A percentile compares a stretch with the other conserved stretches of the same genome.
phyloP scores from a whole-genome alignment of 2,888 invertebrate species.

The Drosophila stalkeri region DNA sequence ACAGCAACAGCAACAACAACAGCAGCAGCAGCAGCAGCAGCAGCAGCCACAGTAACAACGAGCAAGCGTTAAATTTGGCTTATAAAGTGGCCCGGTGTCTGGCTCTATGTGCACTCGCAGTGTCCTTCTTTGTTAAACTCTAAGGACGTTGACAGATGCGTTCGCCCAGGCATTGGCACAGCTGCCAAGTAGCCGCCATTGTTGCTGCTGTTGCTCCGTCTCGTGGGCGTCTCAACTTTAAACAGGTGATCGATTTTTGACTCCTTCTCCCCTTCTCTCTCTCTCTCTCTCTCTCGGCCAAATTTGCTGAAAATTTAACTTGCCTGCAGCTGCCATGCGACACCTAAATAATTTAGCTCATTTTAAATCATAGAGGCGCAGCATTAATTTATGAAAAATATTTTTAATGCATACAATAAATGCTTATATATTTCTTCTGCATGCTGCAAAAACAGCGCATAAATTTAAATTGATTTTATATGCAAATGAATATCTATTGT shows the following conservation, averaged over 20 bases:
- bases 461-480: background rate
- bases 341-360: constrained; percentile 42
- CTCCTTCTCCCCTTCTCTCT: constrained; percentile 12
- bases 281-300: constrained; percentile 15
- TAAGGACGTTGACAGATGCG: constrained; percentile 82
- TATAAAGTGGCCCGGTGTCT: constrained; percentile 69
- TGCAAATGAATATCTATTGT: constrained; percentile 15
- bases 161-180: constrained; percentile 71
- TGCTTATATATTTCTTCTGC: background rate
- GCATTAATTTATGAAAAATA: background rate
- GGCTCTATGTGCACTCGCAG: constrained; percentile 38
- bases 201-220: constrained; percentile 44
- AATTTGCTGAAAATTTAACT: constrained; percentile 62
- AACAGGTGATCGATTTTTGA: constrained; percentile 76
- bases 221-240: constrained; percentile 55
- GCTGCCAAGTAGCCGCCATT: constrained; percentile 69
- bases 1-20: constrained; percentile 35
- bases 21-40: constrained; percentile 29
- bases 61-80: constrained; percentile 62
- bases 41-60: constrained; percentile 25
- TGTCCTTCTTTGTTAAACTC: constrained; percentile 75
- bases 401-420: background rate
- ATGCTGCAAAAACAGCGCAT: background rate
- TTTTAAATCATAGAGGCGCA: background rate
- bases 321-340: constrained; percentile 41